Conservation (phyloP, 2,113 vertebrate species). For the Nyctereutes procyonoides region DNA sequence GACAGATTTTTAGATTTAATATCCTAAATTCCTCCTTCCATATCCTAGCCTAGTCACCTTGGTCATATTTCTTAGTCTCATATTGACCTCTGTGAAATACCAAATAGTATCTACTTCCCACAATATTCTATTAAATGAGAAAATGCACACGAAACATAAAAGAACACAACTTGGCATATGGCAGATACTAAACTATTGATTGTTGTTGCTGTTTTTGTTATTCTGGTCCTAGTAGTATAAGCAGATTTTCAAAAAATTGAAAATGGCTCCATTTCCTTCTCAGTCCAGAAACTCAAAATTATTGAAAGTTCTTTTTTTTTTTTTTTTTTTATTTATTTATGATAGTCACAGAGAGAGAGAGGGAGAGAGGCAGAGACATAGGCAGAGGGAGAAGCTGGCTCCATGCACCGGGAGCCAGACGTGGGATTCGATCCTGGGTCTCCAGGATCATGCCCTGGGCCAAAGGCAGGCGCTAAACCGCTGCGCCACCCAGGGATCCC, state of each 20-base stretch:
- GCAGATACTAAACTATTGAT: not conserved
- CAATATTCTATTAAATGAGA: conserved; percentile 25
- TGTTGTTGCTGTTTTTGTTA: not conserved
- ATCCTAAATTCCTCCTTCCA: not conserved
- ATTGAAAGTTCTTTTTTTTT: conserved; percentile 31
- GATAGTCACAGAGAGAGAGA: too few relatives aligned
- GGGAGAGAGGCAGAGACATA: too few relatives aligned
- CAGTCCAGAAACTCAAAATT: not conserved
- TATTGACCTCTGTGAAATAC: not conserved
- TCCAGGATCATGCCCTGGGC: too few relatives aligned
- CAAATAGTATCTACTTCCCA: not conserved
- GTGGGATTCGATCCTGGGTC: too few relatives aligned
- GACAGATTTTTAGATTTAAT: not conserved
- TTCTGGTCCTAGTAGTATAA: not conserved
- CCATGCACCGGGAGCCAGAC: too few relatives aligned
- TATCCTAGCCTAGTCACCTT: not conserved
- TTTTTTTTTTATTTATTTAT: too few relatives aligned
- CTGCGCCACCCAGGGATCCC: too few relatives aligned
- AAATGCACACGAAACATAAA: not conserved
- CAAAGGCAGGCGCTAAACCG: too few relatives aligned
- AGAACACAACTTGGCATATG: not conserved
- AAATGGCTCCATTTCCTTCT: conserved; percentile 28
- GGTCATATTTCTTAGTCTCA: not conserved
- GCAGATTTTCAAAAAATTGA: not conserved
- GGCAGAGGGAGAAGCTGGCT: too few relatives aligned